Conservation (phyloP, 2,113 vertebrate species). For the Scalopus aquaticus region DNA sequence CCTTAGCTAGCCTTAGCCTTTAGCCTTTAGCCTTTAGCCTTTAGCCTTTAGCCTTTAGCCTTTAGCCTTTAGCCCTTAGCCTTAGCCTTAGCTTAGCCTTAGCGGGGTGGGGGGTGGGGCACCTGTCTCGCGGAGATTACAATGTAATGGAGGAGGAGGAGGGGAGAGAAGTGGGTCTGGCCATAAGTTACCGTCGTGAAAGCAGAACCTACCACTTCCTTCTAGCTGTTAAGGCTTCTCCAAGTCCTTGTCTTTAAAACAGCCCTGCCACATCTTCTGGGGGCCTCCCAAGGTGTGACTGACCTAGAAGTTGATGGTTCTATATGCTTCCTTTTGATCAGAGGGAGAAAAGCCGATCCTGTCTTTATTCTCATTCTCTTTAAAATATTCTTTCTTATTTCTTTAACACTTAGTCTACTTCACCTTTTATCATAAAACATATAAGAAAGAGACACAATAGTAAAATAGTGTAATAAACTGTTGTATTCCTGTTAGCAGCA, state of each 20-base stretch:
- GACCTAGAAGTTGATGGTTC: background rate
- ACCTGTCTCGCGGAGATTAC: too few species aligned
- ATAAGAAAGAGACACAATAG: background rate
- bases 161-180: too few species aligned
- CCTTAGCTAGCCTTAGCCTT: too few species aligned
- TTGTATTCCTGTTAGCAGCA: background rate
- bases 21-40: too few species aligned
- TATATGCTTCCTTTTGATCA: background rate
- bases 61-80: too few species aligned
- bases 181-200: too few species aligned
- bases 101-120: too few species aligned
- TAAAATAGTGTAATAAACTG: background rate
- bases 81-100: too few species aligned
- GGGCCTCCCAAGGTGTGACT: background rate
- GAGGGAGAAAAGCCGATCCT: background rate
- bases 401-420: conserved; percentile 14
- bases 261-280: fast-evolving
- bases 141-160: too few species aligned
- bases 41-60: too few species aligned
- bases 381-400: background rate
- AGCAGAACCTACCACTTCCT: fast-evolving
- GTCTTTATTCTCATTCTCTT: background rate
- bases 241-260: background rate
- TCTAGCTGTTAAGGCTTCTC: background rate
- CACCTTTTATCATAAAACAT: background rate